Base-by-base conservation (phyloP, 2,888 invertebrate genomes). In the Chalcis sispes region DNA sequence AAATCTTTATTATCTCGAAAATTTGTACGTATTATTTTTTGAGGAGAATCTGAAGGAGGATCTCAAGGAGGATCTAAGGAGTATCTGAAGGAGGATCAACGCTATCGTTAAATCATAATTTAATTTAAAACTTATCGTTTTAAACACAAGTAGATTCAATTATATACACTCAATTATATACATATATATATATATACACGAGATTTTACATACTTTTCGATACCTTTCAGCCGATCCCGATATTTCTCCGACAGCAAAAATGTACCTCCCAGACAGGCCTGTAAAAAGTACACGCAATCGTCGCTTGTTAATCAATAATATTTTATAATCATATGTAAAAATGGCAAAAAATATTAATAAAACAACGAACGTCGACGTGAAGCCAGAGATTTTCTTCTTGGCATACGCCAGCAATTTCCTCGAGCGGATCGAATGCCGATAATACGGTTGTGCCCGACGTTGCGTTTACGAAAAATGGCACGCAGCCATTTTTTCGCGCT, bases 381-480 rank as follows among this genome's bases (percentile, higher is more conserved):
- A 96, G 89, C 96, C 96, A 96, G 8, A 96, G 84, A 0, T 89
- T 89, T 84, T 95, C 90, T 77, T 91, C 91, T 78, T 90, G 83
- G 82, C 96, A 96, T 13, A 96, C 87, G 69, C 91, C 91, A 0
- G 95, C 93, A 13, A 96, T 90, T 42, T 90, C 90, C 0, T 90
- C 88, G 23, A 96, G 85, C 13, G 95, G 93, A 86, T 97, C 97
- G 80, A 95, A 95, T 0, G 96, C 94, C 0, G 96, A 96, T 8
- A 96, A 87, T 0, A 96, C 95, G 0, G 96, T 96, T 0, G 95
- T 95, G 0, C 96, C 96, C 1, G 93, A 92, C 0, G 94, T 95
- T 0, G 93, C 94, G 80, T 94, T 94, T 0, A 95, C 94, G 84
- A 94, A 91, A 74, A 95, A 90, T 0, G 95, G 95, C 52, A 90